Evolutionary conservation across 2,113 vertebrate genomes (phyloP), one percentile per base, ranked within the genome.

Genomic region (Pseudorectes ferrugineus): DNA sequence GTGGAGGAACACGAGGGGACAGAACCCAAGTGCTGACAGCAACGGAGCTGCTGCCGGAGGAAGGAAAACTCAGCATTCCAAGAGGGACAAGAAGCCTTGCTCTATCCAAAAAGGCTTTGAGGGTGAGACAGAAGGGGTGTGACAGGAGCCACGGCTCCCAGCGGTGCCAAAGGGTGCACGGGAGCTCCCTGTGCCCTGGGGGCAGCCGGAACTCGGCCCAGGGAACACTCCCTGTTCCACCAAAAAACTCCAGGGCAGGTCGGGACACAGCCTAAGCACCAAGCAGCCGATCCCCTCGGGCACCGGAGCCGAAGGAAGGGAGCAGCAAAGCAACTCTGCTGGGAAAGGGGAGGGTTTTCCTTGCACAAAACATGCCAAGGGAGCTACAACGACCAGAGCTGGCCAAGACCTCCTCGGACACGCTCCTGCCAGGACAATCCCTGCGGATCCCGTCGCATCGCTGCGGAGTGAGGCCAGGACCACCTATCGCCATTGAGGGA

Each of bases 381-480:
- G 77, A 74, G 83, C 87, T 93, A 81, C 92, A 81, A 54, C 1
- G 48, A 70, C 72, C 85, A 71, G 74, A 92, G 77, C 29, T 25
- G 84, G 75, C 57, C 95, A 82, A 82, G 72, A 89, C 78, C 86
- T 93, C 83, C 72, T 94, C 9, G 2, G 63, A 58, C 38, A 43
- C 0, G 14, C 75, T 90, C 86, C 91, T 91, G 84, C 70, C 59
- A 28, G n/a, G 58, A 76, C 15, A 49, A 57, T 67, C 75, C 76
- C 85, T 92, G 75, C 21, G 11, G 95, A 72, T 94, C 63, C 54
- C 19, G 28, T 95, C 40, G 52, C 93, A 95, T 93, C 85, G 9
- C 94, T 90, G 92, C 85, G 93, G 92, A 91, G 88, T 79, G 95
- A 96, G 83, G 88, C 92, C 54, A 91, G 92, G 91, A 91, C 73